Evolutionary conservation across 2,888 invertebrate species (phyloP), one percentile per base, ranked within the genome.

Genomic region (Eristalis arbustorum): DNA sequence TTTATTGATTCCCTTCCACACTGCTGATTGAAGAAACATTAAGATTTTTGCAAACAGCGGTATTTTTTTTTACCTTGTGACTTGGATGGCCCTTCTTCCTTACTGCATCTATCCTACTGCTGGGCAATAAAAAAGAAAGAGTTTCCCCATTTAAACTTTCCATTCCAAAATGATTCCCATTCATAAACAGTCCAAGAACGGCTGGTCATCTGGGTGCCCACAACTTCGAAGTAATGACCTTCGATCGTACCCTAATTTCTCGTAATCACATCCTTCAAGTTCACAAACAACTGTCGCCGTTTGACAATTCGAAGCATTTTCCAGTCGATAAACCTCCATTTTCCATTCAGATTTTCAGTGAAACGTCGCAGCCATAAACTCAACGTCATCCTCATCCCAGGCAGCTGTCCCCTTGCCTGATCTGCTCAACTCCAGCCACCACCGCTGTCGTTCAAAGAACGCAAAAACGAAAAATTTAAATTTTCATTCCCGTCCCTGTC

Each of bases 281-380:
- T 49, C 18, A 49, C 49, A 18, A 18, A 18, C 49, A 68, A 68
- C 22, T 37, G 59, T 56, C 37, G 42, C 14, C 63, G 42, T 28
- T 49, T 73, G 18, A 31, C 42, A 73, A 73, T 73, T 63, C 64
- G 57, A 57, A 34, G 40, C 63, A 57, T 71, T 72, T 71, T 78
- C 71, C 66, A 72, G 40, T 72, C 78, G 71, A 72, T 78, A 78
- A 72, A 78, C 71, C 64, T 23, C 28, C 67, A 56, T 61, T 73
- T 28, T n/a, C n/a, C 56, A 56, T 25, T 73, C 37, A 28, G 63
- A 73, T 37, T 68, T 67, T 11, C 37, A 37, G 56, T n/a, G 18
- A 14, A 49, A 73, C 18, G 67, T 80, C 79, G 73, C 34, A 25
- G 61, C 62, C 73, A 68, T 73, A 67, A 67, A 66, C 67, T 49